Conservation (phyloP, 2,888 invertebrate species). For the Ischnus inquisitorius region DNA sequence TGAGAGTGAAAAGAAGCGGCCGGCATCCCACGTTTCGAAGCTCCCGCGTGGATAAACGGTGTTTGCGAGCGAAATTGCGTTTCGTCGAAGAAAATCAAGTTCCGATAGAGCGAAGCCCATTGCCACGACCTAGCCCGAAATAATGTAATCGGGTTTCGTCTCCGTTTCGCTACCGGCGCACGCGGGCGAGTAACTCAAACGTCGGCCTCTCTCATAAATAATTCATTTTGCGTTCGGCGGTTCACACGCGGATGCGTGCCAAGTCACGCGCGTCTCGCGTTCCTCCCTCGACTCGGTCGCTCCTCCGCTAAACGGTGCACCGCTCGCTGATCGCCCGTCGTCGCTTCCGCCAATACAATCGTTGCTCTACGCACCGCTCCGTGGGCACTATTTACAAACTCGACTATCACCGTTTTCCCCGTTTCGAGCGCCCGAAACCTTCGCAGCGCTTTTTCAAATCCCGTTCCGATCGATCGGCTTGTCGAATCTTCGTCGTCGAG, state of each 20-base stretch:
- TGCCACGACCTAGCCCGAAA: constrained; percentile 66
- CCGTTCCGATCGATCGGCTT: too few species aligned
- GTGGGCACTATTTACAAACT: neutral
- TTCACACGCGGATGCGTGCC: constrained; percentile 64
- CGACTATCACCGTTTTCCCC: neutral
- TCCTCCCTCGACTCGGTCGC: constrained; percentile 40
- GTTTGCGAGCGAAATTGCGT: constrained; percentile 29
- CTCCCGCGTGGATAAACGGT: too few species aligned
- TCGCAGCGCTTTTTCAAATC: neutral
- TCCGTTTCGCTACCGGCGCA: constrained; percentile 15
- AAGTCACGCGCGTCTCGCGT: constrained; percentile 62
- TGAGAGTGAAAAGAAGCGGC: too few species aligned
- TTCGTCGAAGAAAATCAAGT: constrained; percentile 38
- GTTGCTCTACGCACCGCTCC: neutral
- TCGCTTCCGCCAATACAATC: constrained; percentile 56
- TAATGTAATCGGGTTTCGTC: constrained; percentile 44
- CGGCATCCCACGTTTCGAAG: too few species aligned
- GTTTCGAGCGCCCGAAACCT: neutral
- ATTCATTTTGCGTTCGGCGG: constrained; percentile 64
- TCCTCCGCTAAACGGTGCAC: constrained; percentile 44
- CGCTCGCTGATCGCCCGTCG: constrained; percentile 7
- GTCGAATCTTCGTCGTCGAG: too few species aligned
- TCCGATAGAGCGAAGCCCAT: constrained; percentile 43
- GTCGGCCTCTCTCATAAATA: constrained; percentile 55
- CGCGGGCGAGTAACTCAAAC: constrained; percentile 25